phyloP scores from a whole-genome alignment of 23 tunicate species.

The Phallusia fumigata region DNA sequence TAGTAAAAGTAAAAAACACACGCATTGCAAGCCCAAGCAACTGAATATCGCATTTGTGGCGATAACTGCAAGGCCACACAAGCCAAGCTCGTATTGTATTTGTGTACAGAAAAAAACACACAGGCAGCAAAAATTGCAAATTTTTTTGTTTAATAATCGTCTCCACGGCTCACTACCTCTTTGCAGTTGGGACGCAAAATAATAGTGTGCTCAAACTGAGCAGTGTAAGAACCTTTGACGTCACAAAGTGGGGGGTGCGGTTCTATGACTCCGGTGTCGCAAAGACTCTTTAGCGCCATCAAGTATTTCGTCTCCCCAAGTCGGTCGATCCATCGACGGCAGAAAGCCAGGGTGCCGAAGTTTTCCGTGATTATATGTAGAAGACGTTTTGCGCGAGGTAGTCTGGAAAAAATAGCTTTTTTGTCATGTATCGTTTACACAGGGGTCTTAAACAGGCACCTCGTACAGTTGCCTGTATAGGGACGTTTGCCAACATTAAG shows the following conservation, averaged over 20 bases:
- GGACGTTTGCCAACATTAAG: no score
- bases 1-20: no score
- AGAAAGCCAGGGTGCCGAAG: conserved; percentile 98
- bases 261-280: conserved; percentile 88
- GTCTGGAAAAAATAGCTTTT: conserved; percentile 13
- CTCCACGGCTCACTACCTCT: conserved; percentile 94
- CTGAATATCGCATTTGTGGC: no score
- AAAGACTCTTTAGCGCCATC: conserved; percentile 89
- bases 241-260: conserved; percentile 97
- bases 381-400: conserved; percentile 79
- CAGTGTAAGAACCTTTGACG: conserved; percentile 93
- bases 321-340: conserved; percentile 97
- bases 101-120: no score
- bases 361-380: conserved; percentile 78
- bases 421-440: no score
- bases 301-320: conserved; percentile 90
- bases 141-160: conserved; percentile 66
- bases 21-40: no score
- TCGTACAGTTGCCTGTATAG: no score
- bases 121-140: no score
- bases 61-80: no score
- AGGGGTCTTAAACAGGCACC: no score
- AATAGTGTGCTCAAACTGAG: conserved; percentile 99
- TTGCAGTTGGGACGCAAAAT: conserved; percentile 90
- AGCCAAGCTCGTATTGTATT: no score